Percentiles rank a stretch among this genome's conserved stretches.
Evolutionary conservation across 2,888 invertebrate species (phyloP).

Genomic region (Epiblema foenella): DNA sequence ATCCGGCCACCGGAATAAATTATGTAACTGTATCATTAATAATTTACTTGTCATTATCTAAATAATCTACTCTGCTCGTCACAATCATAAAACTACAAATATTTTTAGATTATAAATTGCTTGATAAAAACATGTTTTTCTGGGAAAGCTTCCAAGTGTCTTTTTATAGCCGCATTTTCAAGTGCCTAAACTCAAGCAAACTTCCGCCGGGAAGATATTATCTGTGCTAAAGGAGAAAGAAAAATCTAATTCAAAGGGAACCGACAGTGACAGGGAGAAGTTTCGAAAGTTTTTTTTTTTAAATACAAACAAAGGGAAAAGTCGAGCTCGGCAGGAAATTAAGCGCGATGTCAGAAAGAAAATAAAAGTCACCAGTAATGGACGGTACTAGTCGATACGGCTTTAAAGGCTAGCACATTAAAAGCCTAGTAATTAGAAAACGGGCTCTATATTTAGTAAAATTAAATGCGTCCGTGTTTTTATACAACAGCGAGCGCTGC

Average conservation of each 20-base stretch:
- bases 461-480: not conserved
- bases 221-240: slow-evolving; percentile 52
- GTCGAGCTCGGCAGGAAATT: slow-evolving; percentile 59
- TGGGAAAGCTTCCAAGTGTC: slow-evolving; percentile 1
- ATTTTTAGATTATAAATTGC: not conserved
- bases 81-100: not conserved
- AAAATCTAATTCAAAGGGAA: slow-evolving; percentile 61
- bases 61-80: not conserved
- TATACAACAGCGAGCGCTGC: not conserved
- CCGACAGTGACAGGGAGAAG: slow-evolving; percentile 53
- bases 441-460: not conserved
- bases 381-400: slow-evolving; percentile 9
- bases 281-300: slow-evolving; percentile 69
- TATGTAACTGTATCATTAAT: not conserved
- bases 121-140: slow-evolving; percentile 28
- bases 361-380: slow-evolving; percentile 54
- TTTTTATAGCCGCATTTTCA: slow-evolving; percentile 27
- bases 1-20: not conserved
- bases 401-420: slow-evolving; percentile 1
- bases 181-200: slow-evolving; percentile 42
- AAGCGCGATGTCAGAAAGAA: slow-evolving; percentile 59
- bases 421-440: slow-evolving; percentile 12
- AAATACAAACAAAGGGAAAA: slow-evolving; percentile 64
- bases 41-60: not conserved
- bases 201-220: slow-evolving; percentile 44